Conservation (phyloP, 2,888 invertebrate species). For the Chrysolina oricalcia region DNA sequence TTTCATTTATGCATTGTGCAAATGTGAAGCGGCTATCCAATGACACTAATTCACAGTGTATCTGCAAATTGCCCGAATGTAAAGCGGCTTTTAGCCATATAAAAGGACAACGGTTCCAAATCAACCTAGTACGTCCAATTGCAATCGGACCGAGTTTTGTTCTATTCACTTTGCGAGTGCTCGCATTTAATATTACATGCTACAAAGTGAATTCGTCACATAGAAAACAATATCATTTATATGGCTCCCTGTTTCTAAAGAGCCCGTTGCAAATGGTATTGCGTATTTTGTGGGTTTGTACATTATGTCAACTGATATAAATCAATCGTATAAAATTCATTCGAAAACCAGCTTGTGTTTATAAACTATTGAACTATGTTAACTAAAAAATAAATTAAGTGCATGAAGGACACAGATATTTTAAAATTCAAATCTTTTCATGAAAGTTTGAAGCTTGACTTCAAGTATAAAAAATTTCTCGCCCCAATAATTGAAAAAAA, state of each 20-base stretch:
- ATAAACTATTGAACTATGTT: too few species aligned
- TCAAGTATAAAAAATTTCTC: too few species aligned
- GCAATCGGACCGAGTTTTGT: background rate
- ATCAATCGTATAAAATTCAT: too few species aligned
- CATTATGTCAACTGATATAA: too few species aligned
- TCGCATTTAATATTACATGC: background rate
- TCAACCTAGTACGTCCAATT: background rate
- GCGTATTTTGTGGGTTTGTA: too few species aligned
- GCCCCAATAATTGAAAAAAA: too few species aligned
- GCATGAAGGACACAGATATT: too few species aligned
- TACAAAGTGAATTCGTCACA: background rate
- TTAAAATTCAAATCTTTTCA: too few species aligned
- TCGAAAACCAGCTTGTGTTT: too few species aligned
- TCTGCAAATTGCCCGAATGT: constrained; percentile 4
- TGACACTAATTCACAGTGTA: background rate
- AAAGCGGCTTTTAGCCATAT: constrained; percentile 4
- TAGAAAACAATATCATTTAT: background rate
- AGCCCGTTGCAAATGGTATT: background rate
- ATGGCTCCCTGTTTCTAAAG: background rate
- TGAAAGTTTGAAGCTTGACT: too few species aligned
- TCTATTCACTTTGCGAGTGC: background rate
- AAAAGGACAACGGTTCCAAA: constrained; percentile 7
- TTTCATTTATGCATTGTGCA: background rate
- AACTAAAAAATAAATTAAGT: too few species aligned
- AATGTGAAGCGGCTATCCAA: constrained; percentile 3